Percentiles rank a stretch among this genome's conserved stretches.
Conservation (phyloP, 2,113 vertebrate species). For the Pseudonaja textilis region DNA sequence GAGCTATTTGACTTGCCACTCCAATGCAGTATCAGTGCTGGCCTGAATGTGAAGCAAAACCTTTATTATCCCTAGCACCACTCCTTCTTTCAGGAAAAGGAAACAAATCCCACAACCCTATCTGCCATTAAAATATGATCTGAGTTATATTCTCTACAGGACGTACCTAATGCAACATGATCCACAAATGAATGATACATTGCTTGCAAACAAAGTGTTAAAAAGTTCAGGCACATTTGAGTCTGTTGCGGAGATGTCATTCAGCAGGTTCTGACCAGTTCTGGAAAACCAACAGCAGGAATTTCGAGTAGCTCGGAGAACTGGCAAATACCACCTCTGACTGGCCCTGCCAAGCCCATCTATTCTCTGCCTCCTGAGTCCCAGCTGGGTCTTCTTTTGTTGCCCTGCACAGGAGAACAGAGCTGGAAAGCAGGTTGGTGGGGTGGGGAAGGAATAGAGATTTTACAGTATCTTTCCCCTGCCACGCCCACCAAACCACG, state of each 20-base stretch:
- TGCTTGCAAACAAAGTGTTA: slow-evolving; percentile 46
- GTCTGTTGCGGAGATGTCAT: slow-evolving; percentile 23
- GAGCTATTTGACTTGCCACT: neutral
- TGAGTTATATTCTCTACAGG: slow-evolving; percentile 12
- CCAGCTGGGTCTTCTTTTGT: too few species aligned
- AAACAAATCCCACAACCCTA: neutral
- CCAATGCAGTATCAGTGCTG: neutral
- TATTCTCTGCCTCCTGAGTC: too few species aligned
- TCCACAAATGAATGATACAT: slow-evolving; percentile 34
- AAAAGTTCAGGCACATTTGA: slow-evolving; percentile 54
- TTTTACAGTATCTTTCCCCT: too few species aligned
- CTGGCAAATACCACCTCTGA: too few species aligned
- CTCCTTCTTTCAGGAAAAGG: neutral
- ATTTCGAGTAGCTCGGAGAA: too few species aligned
- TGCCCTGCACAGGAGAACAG: too few species aligned
- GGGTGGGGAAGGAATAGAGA: too few species aligned
- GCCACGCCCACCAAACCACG: too few species aligned
- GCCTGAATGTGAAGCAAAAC: rapidly evolving
- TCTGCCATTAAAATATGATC: slow-evolving; percentile 14
- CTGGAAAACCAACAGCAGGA: too few species aligned
- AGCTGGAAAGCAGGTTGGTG: too few species aligned
- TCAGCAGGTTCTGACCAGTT: too few species aligned
- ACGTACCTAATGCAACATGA: slow-evolving; percentile 41
- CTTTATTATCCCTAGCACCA: slow-evolving; percentile 10
- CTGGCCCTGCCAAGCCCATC: too few species aligned